These are phyloP conservation scores for Cyrtonyx montezumae DNA, from an alignment of 2,113 vertebrate genomes.

Conservation along the genomic window DNA sequence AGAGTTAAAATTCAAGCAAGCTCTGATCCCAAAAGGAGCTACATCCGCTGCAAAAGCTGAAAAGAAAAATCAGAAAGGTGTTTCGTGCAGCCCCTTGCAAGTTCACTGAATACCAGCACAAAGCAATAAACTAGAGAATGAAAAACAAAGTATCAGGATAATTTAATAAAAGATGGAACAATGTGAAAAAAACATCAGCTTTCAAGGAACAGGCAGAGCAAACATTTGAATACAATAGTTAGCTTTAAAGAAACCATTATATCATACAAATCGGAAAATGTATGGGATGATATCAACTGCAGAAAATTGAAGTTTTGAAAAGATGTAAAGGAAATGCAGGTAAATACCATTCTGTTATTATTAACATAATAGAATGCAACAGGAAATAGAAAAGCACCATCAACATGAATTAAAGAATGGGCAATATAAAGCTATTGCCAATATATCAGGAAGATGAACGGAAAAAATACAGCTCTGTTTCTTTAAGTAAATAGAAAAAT, in stretches of 20 bases:
- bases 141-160: background rate
- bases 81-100: fast-evolving
- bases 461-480: background rate
- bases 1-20: background rate
- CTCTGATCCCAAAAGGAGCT: background rate
- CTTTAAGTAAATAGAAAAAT: background rate
- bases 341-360: background rate
- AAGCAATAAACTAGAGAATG: background rate
- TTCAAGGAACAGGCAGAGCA: background rate
- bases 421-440: background rate
- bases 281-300: background rate
- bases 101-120: background rate
- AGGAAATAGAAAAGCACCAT: background rate
- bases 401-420: background rate
- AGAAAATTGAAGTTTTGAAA: background rate
- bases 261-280: background rate
- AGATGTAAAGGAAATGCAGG: background rate
- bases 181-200: background rate
- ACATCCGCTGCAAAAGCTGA: background rate
- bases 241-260: background rate
- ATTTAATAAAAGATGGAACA: background rate
- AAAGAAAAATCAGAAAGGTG: background rate
- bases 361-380: background rate
- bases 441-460: background rate
- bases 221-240: background rate